A percentile compares a stretch with the other conserved stretches of the same genome.
Conservation (phyloP, 2,888 invertebrate genomes). For the Mythimna pallens region DNA sequence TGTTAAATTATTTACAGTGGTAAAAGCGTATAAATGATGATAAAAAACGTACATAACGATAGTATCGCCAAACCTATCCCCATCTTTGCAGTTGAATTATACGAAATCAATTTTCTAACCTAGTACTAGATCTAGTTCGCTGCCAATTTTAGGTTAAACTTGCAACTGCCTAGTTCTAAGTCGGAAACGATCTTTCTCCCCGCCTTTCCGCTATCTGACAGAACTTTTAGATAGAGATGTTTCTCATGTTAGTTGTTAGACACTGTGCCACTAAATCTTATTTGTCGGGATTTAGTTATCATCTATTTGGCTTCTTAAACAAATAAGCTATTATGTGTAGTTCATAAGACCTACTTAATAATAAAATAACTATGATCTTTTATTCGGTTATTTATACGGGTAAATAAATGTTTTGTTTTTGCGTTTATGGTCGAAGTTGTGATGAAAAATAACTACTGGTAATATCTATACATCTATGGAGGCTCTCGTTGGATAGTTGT, state of each 20-base stretch:
- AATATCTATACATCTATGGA: too few relatives aligned
- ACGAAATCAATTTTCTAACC: conserved; percentile 11
- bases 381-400: too few relatives aligned
- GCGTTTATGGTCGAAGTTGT: too few relatives aligned
- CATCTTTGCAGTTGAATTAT: conserved; percentile 10
- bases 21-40: too few relatives aligned
- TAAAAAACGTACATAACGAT: neutral
- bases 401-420: too few relatives aligned
- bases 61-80: neutral
- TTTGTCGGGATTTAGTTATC: conserved; percentile 33
- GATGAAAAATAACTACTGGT: too few relatives aligned
- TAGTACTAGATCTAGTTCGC: conserved; percentile 14
- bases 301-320: conserved; percentile 28
- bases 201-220: conserved; percentile 49
- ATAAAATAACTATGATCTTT: too few relatives aligned
- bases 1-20: too few relatives aligned
- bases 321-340: conserved; percentile 17
- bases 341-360: too few relatives aligned
- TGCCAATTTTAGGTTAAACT: conserved; percentile 43
- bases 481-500: too few relatives aligned
- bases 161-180: conserved; percentile 25
- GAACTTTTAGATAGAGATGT: conserved; percentile 56
- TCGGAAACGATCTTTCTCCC: conserved; percentile 61
- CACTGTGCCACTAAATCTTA: conserved; percentile 41
- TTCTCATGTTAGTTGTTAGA: conserved; percentile 54